Percentiles rank a stretch among this genome's conserved stretches.
Evolutionary conservation across 1,140 invertebrate genomes (phyloP).

Genomic region (Stratiolaelaps scimitus): DNA sequence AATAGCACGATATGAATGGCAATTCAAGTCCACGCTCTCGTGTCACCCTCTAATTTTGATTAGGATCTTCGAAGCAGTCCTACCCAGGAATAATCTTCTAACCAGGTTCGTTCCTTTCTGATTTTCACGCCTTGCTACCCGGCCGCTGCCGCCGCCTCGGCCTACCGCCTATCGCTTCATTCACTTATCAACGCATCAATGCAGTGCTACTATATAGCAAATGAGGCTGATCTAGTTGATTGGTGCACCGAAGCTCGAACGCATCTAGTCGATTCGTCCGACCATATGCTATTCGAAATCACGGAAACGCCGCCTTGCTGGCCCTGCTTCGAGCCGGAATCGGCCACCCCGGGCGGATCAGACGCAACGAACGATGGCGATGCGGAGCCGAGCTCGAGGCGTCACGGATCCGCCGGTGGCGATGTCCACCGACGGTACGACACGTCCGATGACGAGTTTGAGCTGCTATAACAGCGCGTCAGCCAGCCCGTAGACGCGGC

Average conservation of each 20-base stretch:
- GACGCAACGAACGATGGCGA: neutral
- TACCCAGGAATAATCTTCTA: too few relatives aligned
- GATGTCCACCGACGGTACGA: constrained; percentile 40
- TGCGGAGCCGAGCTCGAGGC: constrained; percentile 2
- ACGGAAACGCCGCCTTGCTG: constrained; percentile 53
- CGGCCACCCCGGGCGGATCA: neutral
- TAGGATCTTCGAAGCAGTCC: too few relatives aligned
- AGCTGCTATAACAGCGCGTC: constrained; percentile 40
- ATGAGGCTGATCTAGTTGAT: constrained; percentile 65
- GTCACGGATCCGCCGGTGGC: constrained; percentile 47
- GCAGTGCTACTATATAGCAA: constrained; percentile 78
- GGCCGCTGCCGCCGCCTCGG: too few relatives aligned
- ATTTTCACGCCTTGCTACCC: too few relatives aligned
- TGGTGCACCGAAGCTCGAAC: constrained; percentile 55
- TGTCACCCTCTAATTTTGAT: too few relatives aligned
- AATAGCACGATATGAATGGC: too few relatives aligned
- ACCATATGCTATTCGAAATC: constrained; percentile 55
- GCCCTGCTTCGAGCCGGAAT: constrained; percentile 33
- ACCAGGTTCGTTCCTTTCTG: too few relatives aligned
- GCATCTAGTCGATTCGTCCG: constrained; percentile 8
- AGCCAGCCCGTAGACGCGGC: too few relatives aligned
- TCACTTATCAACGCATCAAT: constrained; percentile 39
- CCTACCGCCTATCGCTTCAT: neutral
- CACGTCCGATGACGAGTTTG: constrained; percentile 49
- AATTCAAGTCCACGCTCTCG: too few relatives aligned